Conservation (phyloP, 30 jellyfish, hydroid and myxozoan genomes). For the Pseudorhiza aurosa region DNA sequence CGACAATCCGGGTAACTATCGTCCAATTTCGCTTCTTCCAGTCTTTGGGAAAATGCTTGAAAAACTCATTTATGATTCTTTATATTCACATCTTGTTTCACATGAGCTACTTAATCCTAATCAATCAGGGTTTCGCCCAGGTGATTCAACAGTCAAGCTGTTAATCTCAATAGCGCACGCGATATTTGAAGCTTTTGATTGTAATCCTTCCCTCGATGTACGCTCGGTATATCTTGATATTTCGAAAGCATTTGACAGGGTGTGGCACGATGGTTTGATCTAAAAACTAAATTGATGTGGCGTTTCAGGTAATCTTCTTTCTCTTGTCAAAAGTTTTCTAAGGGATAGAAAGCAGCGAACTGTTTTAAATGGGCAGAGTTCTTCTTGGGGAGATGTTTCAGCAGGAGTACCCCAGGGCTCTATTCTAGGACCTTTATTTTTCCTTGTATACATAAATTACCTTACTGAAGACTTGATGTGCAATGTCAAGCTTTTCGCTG, state of each 20-base stretch:
- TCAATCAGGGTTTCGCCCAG: slow-evolving; percentile 67
- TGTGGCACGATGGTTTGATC: slow-evolving; percentile 32
- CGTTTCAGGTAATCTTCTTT: slow-evolving; percentile 27
- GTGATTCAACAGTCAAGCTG: slow-evolving; percentile 39
- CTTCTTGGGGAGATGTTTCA: slow-evolving; percentile 29
- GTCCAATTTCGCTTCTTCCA: slow-evolving; percentile 54
- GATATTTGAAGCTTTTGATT: slow-evolving; percentile 30
- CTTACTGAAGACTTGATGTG: slow-evolving; percentile 27
- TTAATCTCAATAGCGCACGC: slow-evolving; percentile 43
- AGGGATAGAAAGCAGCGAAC: slow-evolving; percentile 33
- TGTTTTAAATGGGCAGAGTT: slow-evolving; percentile 48
- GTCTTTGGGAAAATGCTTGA: slow-evolving; percentile 46
- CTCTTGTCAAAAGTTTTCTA: slow-evolving; percentile 44
- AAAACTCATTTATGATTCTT: slow-evolving; percentile 43
- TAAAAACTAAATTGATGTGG: slow-evolving; percentile 34
- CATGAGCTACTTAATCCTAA: slow-evolving; percentile 45
- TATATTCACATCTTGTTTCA: slow-evolving; percentile 60
- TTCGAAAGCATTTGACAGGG: slow-evolving; percentile 58
- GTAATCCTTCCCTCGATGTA: slow-evolving; percentile 39
- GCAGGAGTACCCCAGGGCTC: slow-evolving; percentile 74
- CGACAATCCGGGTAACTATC: slow-evolving; percentile 34
- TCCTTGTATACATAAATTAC: slow-evolving; percentile 37
- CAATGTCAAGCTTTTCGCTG: slow-evolving; percentile 40
- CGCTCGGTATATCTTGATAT: slow-evolving; percentile 46
- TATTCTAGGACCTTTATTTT: slow-evolving; percentile 48